Evolutionary conservation across 2,888 invertebrate genomes (phyloP).

Genomic region (Dryobota labecula): DNA sequence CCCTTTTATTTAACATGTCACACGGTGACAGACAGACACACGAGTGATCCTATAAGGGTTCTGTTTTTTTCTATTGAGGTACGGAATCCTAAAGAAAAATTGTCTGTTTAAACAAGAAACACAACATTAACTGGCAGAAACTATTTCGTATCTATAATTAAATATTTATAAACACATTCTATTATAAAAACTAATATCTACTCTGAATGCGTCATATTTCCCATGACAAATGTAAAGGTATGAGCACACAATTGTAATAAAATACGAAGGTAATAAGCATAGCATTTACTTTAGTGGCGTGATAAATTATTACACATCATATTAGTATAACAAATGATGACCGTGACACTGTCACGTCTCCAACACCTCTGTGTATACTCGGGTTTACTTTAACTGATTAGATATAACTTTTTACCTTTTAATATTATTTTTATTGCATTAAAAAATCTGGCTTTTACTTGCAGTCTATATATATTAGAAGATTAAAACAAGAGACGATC

Average conservation of each 20-base stretch:
- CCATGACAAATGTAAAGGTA: conserved; percentile 23
- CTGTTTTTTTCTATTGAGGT: too few relatives aligned
- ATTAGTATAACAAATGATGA: conserved; percentile 51
- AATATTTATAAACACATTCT: neutral
- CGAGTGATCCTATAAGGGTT: too few relatives aligned
- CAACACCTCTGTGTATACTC: conserved; percentile 29
- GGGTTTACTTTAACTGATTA: conserved; percentile 28
- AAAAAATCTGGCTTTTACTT: neutral
- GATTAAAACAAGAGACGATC: neutral
- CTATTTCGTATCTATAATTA: neutral
- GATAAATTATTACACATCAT: conserved; percentile 53
- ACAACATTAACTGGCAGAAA: too few relatives aligned
- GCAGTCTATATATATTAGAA: neutral
- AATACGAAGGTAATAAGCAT: conserved; percentile 22
- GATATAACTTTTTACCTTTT: neutral
- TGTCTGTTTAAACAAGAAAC: too few relatives aligned
- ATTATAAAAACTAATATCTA: neutral
- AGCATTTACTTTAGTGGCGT: conserved; percentile 43
- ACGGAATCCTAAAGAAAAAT: too few relatives aligned
- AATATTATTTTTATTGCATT: neutral
- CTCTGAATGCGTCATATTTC: conserved; percentile 5
- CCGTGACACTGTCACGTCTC: conserved; percentile 30
- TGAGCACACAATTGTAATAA: conserved; percentile 28
- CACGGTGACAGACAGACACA: too few relatives aligned
- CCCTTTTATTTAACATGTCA: too few relatives aligned